Evolutionary conservation across 1,140 invertebrate species (phyloP).

Genomic region (Gryllus bimaculatus): DNA sequence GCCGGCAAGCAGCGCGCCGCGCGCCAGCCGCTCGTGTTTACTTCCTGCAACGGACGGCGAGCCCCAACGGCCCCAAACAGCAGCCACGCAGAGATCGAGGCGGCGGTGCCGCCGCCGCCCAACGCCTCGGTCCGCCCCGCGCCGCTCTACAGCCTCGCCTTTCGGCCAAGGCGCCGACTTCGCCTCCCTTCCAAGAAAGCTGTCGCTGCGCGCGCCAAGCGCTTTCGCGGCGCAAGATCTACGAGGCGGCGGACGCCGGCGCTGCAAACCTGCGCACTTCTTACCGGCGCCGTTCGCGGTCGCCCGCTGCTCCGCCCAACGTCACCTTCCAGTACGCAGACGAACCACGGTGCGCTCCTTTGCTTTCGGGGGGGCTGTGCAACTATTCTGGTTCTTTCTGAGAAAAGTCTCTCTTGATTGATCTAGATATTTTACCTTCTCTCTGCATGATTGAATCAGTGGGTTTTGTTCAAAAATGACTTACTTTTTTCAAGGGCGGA

Average conservation of each 20-base stretch:
- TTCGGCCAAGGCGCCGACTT: slow-evolving; percentile 62
- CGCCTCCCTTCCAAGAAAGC: slow-evolving; percentile 49
- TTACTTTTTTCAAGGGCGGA: no score
- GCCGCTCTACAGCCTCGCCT: slow-evolving; percentile 52
- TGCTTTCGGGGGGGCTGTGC: no score
- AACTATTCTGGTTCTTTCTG: no score
- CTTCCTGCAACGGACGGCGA: slow-evolving; percentile 67
- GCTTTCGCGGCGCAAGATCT: slow-evolving; percentile 61
- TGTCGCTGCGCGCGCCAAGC: slow-evolving; percentile 53
- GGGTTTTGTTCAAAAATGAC: no score
- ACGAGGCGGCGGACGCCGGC: slow-evolving; percentile 60
- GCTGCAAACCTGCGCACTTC: slow-evolving; percentile 58
- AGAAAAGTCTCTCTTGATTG: no score
- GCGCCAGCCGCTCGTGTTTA: slow-evolving; percentile 47
- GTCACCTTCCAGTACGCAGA: slow-evolving; percentile 53
- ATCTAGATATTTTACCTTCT: no score
- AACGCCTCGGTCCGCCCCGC: background rate
- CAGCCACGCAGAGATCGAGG: background rate
- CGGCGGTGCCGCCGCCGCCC: background rate
- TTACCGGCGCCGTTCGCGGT: slow-evolving; percentile 64
- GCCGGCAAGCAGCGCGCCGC: background rate
- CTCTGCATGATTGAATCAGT: no score
- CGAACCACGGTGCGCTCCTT: slow-evolving; percentile 41
- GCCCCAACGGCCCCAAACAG: slow-evolving; percentile 46
- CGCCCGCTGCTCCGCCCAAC: slow-evolving; percentile 55